phyloP scores from a whole-genome alignment of 2,888 invertebrate genomes.

The Callimorpha dominula region DNA sequence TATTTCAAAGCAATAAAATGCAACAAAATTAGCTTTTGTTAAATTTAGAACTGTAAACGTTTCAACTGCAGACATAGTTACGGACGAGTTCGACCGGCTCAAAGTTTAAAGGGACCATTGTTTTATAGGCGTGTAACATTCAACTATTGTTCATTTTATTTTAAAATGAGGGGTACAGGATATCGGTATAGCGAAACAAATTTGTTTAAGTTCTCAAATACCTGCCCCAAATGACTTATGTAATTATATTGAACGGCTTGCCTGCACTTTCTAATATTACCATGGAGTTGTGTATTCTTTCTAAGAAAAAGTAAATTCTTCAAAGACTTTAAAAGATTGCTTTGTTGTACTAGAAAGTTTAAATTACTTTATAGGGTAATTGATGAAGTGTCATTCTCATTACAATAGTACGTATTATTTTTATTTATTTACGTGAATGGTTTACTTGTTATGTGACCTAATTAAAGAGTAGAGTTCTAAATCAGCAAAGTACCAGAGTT shows the following conservation, averaged over 20 bases:
- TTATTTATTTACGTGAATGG: background rate
- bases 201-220: constrained; percentile 26
- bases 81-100: constrained; percentile 61
- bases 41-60: constrained; percentile 76
- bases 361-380: background rate
- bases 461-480: background rate
- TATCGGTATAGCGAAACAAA: constrained; percentile 29
- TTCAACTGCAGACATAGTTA: constrained; percentile 66
- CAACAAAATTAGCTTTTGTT: constrained; percentile 86
- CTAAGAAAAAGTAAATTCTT: background rate
- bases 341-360: background rate
- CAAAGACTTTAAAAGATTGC: background rate
- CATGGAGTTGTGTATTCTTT: background rate
- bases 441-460: background rate
- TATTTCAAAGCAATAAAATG: constrained; percentile 85
- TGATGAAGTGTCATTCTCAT: background rate
- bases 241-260: background rate
- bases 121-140: constrained; percentile 73
- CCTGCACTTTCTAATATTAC: background rate
- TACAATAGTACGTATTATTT: background rate
- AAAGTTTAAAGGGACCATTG: constrained; percentile 63
- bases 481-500: background rate
- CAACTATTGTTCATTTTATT: constrained; percentile 51
- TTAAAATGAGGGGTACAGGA: constrained; percentile 37
- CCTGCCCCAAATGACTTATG: constrained; percentile 17